Base-by-base conservation (phyloP, 2,797 vertebrate genomes). In the Neosalanx taihuensis region DNA sequence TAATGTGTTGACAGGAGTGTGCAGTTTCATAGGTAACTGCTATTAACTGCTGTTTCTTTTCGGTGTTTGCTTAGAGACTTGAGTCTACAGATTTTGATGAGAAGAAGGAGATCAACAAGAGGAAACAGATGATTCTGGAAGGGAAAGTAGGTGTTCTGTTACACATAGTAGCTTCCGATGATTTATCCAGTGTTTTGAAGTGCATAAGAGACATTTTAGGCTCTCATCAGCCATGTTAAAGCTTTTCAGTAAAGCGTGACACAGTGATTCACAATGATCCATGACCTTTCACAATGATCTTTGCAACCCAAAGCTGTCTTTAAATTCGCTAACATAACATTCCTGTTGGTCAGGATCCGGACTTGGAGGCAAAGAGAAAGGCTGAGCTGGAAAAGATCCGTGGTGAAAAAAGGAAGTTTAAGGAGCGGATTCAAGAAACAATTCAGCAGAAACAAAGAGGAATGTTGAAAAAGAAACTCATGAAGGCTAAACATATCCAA, bases 91-190 rank as follows among this genome's bases (percentile, higher is more conserved):
- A 97, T 79, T 98, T 99, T 60, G 96, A 96, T 5, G 96, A 99
- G 89, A 99, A 96, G 87, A 98, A 96, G 58, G 95, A 98, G 79
- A 96, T 95, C 69, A 95, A 99, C 80, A 99, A 98, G 80, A 91
- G 95, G 85, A 99, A 99, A 64, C 95, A 98, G 81, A 80, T 99
- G 89, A 97, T 99, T 82, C 84, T 98, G 5, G 96, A 98, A 69
- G 97, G 98, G 10, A 98, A 97, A 93, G 98, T 94, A 82, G 81
- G 89, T 76, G 4, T 31, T 0, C 6, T 61, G 30, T 1, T 46
- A 46, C 3, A 46, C 41, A 41, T 41, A 12, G 37, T 10, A 12
- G 9, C 41, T 46, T 46, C 41, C 41, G 13, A 46, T 13, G 41
- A 46, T 46, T 46, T 46, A 46, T 46, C 10, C 41, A 46, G 41